Base-by-base conservation (phyloP, 2,888 invertebrate species). In the Agrilus mali region DNA sequence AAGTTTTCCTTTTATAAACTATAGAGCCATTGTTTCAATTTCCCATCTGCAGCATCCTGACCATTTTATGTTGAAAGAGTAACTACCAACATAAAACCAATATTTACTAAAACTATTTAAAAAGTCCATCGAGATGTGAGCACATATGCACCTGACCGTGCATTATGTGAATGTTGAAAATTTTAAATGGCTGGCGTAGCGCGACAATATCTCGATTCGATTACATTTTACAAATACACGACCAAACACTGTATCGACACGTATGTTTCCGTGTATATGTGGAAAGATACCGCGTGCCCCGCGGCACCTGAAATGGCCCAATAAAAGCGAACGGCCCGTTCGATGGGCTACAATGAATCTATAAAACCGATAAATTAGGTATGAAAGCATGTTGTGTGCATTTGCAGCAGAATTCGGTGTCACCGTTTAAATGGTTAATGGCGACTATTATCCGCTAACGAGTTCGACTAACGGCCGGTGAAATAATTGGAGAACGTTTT, bases 281-380 rank as follows among this genome's bases (percentile, higher is more conserved):
- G 60, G 53, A 58, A 56, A 55, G 58, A 61, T 60, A 27, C 27
- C 27, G 27, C 27, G 27, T 27, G 27, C 27, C 27, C 27, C 27
- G 27, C 27, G 61, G 58, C 58, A 53, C 58, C 55, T 56, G 55
- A 58, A 65, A 65, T 63, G 58, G 61, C 49, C 55, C 55, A 59
- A 62, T 66, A 66, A 67, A 67, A 65, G 59, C 58, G 58, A 67
- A 61, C 60, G 61, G 60, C 57, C 58, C 61, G 57, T 65, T 64
- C 63, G 61, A 64, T 59, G 61, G 59, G 60, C 55, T 57, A 55
- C 52, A 50, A 51, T 51, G 57, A 57, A 61, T 62, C 61, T 58
- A 62, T 63, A 55, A 55, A 59, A 64, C 63, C 61, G 59, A 62
- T 63, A 62, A 46, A 48, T 53, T 55, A 60, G 59, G 60, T 59